Percentiles rank a stretch among this genome's conserved stretches.
Conservation (phyloP, 2,797 vertebrate genomes). For the Austrolebias charrua region DNA sequence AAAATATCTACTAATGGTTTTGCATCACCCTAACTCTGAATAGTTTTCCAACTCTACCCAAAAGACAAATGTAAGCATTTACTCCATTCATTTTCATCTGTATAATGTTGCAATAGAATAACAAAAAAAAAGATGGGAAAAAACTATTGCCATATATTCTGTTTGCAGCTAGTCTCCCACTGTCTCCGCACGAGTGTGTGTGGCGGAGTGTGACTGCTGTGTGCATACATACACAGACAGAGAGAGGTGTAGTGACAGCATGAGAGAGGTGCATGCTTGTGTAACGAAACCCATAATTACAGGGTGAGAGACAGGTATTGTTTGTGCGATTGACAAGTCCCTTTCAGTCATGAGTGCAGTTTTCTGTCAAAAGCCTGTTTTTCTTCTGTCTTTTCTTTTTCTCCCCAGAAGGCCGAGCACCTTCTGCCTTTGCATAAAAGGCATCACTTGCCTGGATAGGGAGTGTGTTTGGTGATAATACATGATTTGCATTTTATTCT, state of each 20-base stretch:
- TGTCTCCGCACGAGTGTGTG: neutral
- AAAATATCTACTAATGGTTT: conserved; percentile 61
- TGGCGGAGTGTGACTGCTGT: conserved; percentile 21
- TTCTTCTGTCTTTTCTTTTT: conserved; percentile 17
- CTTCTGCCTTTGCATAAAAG: conserved; percentile 56
- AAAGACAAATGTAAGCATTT: conserved; percentile 47
- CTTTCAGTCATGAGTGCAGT: conserved; percentile 69
- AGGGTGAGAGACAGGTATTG: conserved; percentile 65
- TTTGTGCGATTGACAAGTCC: conserved; percentile 72
- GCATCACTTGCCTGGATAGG: conserved; percentile 62
- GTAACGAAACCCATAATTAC: conserved; percentile 78
- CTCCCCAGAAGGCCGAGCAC: conserved; percentile 45
- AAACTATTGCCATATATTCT: conserved; percentile 8
- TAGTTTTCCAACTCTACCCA: conserved; percentile 28
- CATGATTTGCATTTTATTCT: conserved; percentile 77
- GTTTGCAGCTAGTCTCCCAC: conserved; percentile 29
- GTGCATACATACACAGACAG: conserved; percentile 38
- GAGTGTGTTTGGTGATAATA: conserved; percentile 68
- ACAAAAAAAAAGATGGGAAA: conserved; percentile 42
- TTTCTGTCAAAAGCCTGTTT: conserved; percentile 69
- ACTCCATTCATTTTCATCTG: conserved; percentile 58
- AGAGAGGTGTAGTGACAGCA: conserved; percentile 55
- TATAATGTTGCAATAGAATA: conserved; percentile 64
- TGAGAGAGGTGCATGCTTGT: conserved; percentile 54
- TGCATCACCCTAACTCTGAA: conserved; percentile 33